These are phyloP conservation scores for Mythimna ferrago DNA, from an alignment of 2,888 invertebrate species.

Conservation along the genomic window DNA sequence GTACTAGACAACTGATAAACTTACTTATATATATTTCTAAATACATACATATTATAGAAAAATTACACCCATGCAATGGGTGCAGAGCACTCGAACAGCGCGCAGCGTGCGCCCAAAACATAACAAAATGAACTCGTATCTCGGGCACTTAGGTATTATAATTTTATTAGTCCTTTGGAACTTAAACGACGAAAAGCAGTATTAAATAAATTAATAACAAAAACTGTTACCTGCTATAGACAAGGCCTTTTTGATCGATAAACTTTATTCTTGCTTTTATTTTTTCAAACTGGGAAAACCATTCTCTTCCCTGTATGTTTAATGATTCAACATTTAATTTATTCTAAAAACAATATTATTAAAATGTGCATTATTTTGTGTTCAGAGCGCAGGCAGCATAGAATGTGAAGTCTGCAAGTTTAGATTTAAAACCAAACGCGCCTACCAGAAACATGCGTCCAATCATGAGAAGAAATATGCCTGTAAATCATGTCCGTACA, in stretches of 20 bases:
- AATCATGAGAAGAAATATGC: conserved; percentile 86
- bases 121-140: too few species aligned
- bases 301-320: background rate
- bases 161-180: too few species aligned
- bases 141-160: too few species aligned
- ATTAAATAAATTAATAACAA: too few species aligned
- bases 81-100: too few species aligned
- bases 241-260: background rate
- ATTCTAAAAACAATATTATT: background rate
- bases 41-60: too few species aligned
- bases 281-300: background rate
- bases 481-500: conserved; percentile 82
- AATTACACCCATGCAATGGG: too few species aligned
- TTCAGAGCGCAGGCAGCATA: conserved; percentile 80
- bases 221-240: background rate
- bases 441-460: conserved; percentile 82
- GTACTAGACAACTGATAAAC: too few species aligned
- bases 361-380: conserved; percentile 1
- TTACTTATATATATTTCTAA: too few species aligned
- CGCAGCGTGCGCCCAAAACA: too few species aligned
- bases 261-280: background rate
- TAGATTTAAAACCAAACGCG: conserved; percentile 81
- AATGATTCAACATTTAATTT: background rate
- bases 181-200: too few species aligned
- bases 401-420: conserved; percentile 84